A percentile compares a stretch with the other conserved stretches of the same genome.
Evolutionary conservation across 1,140 invertebrate species (phyloP).

Genomic region (Planococcus citri): DNA sequence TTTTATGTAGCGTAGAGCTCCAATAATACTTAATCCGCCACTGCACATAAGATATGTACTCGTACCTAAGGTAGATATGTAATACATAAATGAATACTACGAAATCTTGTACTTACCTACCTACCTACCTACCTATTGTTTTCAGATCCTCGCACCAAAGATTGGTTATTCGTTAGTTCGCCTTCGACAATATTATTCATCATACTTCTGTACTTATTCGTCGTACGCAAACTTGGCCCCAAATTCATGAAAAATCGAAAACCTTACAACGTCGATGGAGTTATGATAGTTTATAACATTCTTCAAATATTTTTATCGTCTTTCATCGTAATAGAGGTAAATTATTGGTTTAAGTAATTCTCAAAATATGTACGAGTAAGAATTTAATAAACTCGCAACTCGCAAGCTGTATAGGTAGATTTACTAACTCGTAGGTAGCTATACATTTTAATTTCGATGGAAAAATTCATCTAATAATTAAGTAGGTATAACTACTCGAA

Average conservation of each 20-base stretch:
- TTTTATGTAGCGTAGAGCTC: too few species aligned
- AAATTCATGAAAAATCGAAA: conserved; percentile 40
- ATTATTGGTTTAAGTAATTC: not conserved
- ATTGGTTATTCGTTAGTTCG: conserved; percentile 46
- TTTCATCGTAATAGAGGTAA: conserved; percentile 24
- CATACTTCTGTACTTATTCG: conserved; percentile 49
- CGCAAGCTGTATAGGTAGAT: not conserved
- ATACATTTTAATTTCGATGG: not conserved
- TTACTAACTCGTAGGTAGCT: too few species aligned
- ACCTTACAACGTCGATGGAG: conserved; percentile 37
- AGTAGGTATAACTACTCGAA: too few species aligned
- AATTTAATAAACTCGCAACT: not conserved
- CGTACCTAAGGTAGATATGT: too few species aligned
- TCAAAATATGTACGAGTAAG: not conserved
- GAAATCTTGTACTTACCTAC: too few species aligned
- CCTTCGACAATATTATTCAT: conserved; percentile 43
- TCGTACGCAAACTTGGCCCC: conserved; percentile 61
- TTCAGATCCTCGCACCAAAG: conserved; percentile 48
- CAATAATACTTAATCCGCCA: too few species aligned
- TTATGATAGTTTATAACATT: conserved; percentile 43
- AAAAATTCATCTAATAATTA: too few species aligned
- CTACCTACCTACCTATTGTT: not conserved
- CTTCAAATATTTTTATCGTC: conserved; percentile 38
- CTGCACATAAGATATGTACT: too few species aligned
- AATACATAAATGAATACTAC: too few species aligned